Conservation (phyloP, 2,113 vertebrate genomes). For the western clawed frog (Xenopus tropicalis) region UCB_Xtro_10.0 CM004448.2:21780001-21780500, state of each 20-base stretch:
- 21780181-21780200: constrained; percentile 10
- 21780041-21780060: constrained; percentile 27
- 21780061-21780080: constrained; percentile 27
- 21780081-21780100: constrained; percentile 17
- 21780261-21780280: constrained; percentile 8
- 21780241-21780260: constrained; percentile 1
- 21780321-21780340: too few relatives aligned
- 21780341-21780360: too few relatives aligned
- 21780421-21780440: too few relatives aligned
- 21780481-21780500: too few relatives aligned
- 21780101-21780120: constrained; percentile 1
- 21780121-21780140: constrained; percentile 12
- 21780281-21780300: too few relatives aligned
- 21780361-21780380: too few relatives aligned
- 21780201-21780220: background rate
- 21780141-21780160: constrained; percentile 37
- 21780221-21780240: background rate
- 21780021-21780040: constrained; percentile 37
- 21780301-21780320: background rate
- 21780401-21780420: too few relatives aligned
- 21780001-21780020: constrained; percentile 36
- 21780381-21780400: too few relatives aligned
- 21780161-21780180: constrained; percentile 23
- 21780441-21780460: too few relatives aligned
- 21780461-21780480: too few relatives aligned